These are phyloP conservation scores for Acridotheres tristis DNA, from an alignment of 2,797 vertebrate species.

Conservation along the genomic window DNA sequence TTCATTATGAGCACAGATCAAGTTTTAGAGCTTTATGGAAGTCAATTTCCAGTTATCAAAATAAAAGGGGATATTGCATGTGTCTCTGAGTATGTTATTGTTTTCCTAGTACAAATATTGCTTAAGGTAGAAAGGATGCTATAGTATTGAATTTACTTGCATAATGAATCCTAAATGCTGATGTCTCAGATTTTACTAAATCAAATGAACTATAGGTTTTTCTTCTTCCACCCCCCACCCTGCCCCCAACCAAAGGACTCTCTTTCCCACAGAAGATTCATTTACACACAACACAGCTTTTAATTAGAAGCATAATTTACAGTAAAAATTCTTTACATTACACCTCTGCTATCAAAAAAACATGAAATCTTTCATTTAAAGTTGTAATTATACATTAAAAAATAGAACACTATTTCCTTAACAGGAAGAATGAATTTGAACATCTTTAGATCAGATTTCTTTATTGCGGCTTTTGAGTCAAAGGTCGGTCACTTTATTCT, in stretches of 20 bases:
- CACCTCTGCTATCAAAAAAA: slow-evolving; percentile 73
- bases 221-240: slow-evolving; percentile 62
- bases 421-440: slow-evolving; percentile 76
- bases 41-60: slow-evolving; percentile 67
- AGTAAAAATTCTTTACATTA: slow-evolving; percentile 77
- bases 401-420: slow-evolving; percentile 79
- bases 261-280: slow-evolving; percentile 67
- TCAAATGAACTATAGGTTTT: slow-evolving; percentile 47
- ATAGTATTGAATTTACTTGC: slow-evolving; percentile 64
- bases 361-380: slow-evolving; percentile 73
- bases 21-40: slow-evolving; percentile 26
- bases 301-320: slow-evolving; percentile 78
- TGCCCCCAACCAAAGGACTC: slow-evolving; percentile 53
- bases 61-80: slow-evolving; percentile 71
- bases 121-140: slow-evolving; percentile 70
- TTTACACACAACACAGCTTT: slow-evolving; percentile 75
- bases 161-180: slow-evolving; percentile 73
- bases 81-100: slow-evolving; percentile 48
- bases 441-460: slow-evolving; percentile 72
- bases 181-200: slow-evolving; percentile 64
- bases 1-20: slow-evolving; percentile 20
- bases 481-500: slow-evolving; percentile 99
- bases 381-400: slow-evolving; percentile 77
- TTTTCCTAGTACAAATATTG: slow-evolving; percentile 74
- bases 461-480: slow-evolving; percentile 79